phyloP scores from a whole-genome alignment of 2,888 invertebrate genomes.

The Nowickia ferox region DNA sequence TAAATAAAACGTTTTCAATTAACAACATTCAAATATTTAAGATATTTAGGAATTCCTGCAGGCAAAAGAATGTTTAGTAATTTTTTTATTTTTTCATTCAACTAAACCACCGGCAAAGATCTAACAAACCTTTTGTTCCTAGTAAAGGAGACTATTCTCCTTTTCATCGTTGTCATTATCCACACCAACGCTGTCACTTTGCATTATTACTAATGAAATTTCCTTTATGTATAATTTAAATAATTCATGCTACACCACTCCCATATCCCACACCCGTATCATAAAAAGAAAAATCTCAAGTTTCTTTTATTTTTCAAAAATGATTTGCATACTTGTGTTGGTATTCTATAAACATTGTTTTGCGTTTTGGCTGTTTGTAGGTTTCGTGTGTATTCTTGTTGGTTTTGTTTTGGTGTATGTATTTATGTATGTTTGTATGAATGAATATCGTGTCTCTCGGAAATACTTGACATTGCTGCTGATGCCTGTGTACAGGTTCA shows the following conservation, averaged over 20 bases:
- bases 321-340: constrained; percentile 67
- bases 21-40: neutral
- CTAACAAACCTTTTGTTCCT: neutral
- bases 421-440: too few relatives aligned
- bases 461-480: constrained; percentile 73
- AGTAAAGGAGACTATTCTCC: neutral
- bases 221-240: constrained; percentile 47
- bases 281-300: neutral
- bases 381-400: constrained; percentile 11
- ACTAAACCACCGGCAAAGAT: neutral
- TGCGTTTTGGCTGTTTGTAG: constrained; percentile 29
- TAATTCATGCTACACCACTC: constrained; percentile 26
- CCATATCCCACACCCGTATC: neutral
- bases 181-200: constrained; percentile 1
- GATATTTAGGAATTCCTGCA: neutral
- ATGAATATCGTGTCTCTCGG: constrained; percentile 48
- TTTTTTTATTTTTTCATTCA: neutral
- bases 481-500: constrained; percentile 66
- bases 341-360: constrained; percentile 62
- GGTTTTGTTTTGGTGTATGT: constrained; percentile 46
- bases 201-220: constrained; percentile 54
- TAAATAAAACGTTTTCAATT: neutral
- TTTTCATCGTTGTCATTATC: neutral
- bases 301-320: constrained; percentile 40
- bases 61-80: constrained; percentile 19